These are phyloP conservation scores for Tachysurus fulvidraco DNA, from an alignment of 2,113 vertebrate genomes.

Conservation along the genomic window DNA sequence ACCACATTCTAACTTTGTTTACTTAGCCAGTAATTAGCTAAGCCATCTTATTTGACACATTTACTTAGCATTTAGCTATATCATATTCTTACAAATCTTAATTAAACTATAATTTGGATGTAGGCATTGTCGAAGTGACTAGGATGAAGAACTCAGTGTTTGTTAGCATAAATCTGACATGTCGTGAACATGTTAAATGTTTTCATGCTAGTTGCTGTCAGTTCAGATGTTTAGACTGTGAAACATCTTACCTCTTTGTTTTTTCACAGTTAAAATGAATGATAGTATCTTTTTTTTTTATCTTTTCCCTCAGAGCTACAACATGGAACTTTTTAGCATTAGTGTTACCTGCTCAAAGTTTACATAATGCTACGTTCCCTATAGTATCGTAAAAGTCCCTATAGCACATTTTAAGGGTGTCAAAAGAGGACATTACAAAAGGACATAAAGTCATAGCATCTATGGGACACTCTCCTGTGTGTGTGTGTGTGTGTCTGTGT, in stretches of 20 bases:
- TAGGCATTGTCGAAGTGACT: too few species aligned
- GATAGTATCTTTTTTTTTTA: background rate
- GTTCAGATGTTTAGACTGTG: background rate
- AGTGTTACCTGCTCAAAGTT: background rate
- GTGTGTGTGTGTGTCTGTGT: slow-evolving; percentile 38
- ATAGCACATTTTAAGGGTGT: background rate
- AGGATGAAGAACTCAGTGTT: background rate
- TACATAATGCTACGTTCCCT: background rate
- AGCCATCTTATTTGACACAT: background rate
- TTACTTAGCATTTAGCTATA: background rate
- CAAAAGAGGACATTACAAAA: background rate
- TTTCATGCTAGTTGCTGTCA: background rate
- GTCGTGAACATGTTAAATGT: background rate
- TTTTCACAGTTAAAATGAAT: background rate
- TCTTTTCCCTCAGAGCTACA: background rate
- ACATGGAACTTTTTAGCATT: background rate
- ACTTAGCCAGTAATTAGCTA: background rate
- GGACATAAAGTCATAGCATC: background rate
- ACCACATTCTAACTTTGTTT: background rate
- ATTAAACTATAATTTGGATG: background rate
- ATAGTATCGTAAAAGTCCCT: background rate
- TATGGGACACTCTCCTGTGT: slow-evolving; percentile 22
- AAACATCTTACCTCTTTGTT: background rate
- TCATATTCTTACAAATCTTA: background rate
- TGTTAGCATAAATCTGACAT: background rate